These are phyloP conservation scores for Neoitamus cyanurus DNA, from an alignment of 2,888 invertebrate genomes.

Conservation along the genomic window DNA sequence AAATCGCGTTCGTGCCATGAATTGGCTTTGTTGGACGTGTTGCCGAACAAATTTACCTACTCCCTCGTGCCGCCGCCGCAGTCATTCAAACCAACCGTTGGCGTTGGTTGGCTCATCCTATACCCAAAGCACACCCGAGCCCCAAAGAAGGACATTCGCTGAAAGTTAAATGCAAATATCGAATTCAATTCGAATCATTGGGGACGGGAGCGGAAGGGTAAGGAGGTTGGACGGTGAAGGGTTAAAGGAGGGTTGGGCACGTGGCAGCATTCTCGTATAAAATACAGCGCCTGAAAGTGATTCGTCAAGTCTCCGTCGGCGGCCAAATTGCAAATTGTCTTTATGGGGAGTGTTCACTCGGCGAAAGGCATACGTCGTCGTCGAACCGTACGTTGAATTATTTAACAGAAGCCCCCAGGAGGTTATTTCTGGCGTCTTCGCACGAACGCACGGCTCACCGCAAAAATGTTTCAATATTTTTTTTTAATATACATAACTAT, in stretches of 20 bases:
- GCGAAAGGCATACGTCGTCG: neutral
- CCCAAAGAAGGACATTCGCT: neutral
- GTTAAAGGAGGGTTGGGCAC: neutral
- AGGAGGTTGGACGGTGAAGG: neutral
- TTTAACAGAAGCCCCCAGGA: constrained; percentile 9
- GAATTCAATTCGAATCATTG: neutral
- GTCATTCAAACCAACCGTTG: neutral
- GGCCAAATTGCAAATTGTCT: constrained; percentile 10
- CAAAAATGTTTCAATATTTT: neutral
- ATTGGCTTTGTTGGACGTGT: neutral
- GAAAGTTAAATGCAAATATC: constrained; percentile 14
- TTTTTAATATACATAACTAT: neutral
- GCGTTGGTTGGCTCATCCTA: neutral
- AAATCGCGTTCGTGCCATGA: neutral
- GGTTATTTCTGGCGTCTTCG: neutral
- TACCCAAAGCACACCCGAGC: neutral
- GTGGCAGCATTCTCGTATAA: neutral
- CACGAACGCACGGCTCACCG: neutral
- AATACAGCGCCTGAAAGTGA: neutral
- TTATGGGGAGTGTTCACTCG: neutral
- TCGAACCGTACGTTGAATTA: constrained; percentile 7
- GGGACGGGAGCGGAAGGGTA: neutral
- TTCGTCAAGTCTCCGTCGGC: neutral
- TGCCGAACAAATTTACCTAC: neutral
- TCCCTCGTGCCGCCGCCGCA: neutral